A percentile compares a stretch with the other conserved stretches of the same genome.
These are phyloP conservation scores for Aphidius colemani DNA, from an alignment of 2,888 invertebrate genomes.

Conservation along the genomic window DNA sequence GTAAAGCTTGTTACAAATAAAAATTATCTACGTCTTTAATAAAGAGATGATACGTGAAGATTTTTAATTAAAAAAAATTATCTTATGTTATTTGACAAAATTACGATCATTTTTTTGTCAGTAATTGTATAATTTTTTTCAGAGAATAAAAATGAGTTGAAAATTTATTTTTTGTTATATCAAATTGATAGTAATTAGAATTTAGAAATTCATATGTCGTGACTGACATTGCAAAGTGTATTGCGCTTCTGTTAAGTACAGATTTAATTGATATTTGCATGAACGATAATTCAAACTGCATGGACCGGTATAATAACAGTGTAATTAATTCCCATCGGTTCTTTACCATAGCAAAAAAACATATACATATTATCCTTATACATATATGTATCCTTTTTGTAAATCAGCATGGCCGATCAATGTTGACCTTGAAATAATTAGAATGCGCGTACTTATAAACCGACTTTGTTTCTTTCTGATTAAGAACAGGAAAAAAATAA, in stretches of 20 bases:
- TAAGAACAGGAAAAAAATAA: conserved; percentile 13
- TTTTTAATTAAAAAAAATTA: neutral
- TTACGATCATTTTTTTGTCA: conserved; percentile 17
- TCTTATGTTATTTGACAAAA: conserved; percentile 15
- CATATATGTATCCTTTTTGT: neutral
- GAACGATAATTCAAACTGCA: conserved; percentile 1
- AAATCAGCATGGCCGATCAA: conserved; percentile 24
- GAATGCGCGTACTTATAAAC: conserved; percentile 26
- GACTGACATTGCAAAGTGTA: neutral
- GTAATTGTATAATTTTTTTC: neutral
- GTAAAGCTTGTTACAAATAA: neutral
- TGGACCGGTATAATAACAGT: conserved; percentile 8
- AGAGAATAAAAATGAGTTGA: too few species aligned
- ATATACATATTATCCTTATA: too few species aligned
- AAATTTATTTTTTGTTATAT: neutral
- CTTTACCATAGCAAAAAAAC: neutral
- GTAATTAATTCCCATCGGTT: conserved; percentile 25
- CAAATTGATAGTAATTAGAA: neutral
- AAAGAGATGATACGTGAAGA: neutral
- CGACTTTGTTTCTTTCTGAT: neutral
- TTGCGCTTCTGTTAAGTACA: neutral
- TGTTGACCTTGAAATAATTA: conserved; percentile 38
- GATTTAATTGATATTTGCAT: conserved; percentile 17
- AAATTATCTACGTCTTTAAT: neutral
- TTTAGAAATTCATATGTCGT: neutral